phyloP scores from a whole-genome alignment of 1,140 invertebrate genomes.

The Lysiphlebus fabarum region DNA sequence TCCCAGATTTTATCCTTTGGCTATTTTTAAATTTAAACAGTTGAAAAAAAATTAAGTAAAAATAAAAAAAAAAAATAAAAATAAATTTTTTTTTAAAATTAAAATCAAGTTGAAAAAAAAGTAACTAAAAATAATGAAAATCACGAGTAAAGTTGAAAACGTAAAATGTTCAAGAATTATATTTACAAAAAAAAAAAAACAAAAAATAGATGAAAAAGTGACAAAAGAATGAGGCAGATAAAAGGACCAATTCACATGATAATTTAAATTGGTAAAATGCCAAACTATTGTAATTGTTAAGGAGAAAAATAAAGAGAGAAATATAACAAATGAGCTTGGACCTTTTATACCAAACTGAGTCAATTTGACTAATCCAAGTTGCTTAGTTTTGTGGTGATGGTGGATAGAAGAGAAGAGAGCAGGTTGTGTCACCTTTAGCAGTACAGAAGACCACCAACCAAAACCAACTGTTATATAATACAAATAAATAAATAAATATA shows the following conservation, averaged over 20 bases:
- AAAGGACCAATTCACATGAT: conserved; percentile 49
- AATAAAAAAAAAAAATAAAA: not conserved
- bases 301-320: not conserved
- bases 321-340: too few relatives aligned
- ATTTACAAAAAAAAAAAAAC: conserved; percentile 1
- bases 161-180: not conserved
- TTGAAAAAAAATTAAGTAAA: not conserved
- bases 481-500: too few relatives aligned
- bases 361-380: conserved; percentile 55
- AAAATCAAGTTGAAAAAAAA: not conserved
- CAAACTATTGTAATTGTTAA: conserved; percentile 26
- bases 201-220: conserved; percentile 16
- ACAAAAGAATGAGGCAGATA: conserved; percentile 30
- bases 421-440: too few relatives aligned
- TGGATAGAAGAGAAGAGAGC: not conserved
- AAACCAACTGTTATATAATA: too few relatives aligned
- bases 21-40: not conserved
- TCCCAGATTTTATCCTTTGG: conserved; percentile 6
- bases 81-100: conserved; percentile 1
- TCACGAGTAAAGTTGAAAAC: not conserved
- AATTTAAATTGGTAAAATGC: conserved; percentile 51
- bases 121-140: not conserved
- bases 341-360: conserved; percentile 28
- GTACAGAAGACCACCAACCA: too few relatives aligned
- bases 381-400: conserved; percentile 37